Percentiles rank a stretch among this genome's conserved stretches.
These are phyloP conservation scores for Colinus virginianus DNA, from an alignment of 2,113 vertebrate species.

Conservation along the genomic window DNA sequence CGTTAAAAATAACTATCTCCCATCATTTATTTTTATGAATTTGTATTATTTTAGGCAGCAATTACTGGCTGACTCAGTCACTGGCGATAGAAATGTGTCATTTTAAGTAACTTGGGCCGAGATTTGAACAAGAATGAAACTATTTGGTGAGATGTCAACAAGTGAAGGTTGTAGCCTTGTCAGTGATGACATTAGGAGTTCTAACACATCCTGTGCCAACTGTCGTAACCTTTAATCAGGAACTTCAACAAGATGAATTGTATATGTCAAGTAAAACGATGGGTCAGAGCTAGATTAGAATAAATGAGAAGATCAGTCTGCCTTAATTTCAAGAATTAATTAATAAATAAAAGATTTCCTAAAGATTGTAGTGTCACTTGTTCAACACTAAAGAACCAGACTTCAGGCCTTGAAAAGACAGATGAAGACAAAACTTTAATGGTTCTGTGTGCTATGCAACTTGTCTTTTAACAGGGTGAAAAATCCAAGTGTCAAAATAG, in stretches of 20 bases:
- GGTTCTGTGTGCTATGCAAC: not conserved
- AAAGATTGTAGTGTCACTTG: not conserved
- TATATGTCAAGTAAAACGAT: not conserved
- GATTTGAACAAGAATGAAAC: conserved; percentile 35
- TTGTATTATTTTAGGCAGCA: conserved; percentile 58
- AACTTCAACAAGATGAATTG: not conserved
- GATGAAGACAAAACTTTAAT: not conserved
- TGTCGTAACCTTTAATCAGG: conserved; percentile 34
- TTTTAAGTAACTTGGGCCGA: conserved; percentile 37
- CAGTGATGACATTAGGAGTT: conserved; percentile 14
- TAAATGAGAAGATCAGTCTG: not conserved
- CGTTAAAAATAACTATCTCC: conserved; percentile 46
- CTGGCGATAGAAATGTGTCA: conserved; percentile 18
- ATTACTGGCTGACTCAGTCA: conserved; percentile 27
- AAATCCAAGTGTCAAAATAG: not conserved
- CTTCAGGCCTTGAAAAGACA: not conserved
- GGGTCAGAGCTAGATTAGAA: not conserved
- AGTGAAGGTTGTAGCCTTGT: conserved; percentile 43
- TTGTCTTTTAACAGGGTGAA: not conserved
- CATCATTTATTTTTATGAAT: conserved; percentile 49
- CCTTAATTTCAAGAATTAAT: not conserved
- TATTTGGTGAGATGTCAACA: conserved; percentile 35
- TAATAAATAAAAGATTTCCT: not conserved
- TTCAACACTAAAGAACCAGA: not conserved
- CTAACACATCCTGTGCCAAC: not conserved